Percentiles rank a stretch among this genome's conserved stretches.
Conservation (phyloP, 2,888 invertebrate species). For the Amphimallon solstitiale region DNA sequence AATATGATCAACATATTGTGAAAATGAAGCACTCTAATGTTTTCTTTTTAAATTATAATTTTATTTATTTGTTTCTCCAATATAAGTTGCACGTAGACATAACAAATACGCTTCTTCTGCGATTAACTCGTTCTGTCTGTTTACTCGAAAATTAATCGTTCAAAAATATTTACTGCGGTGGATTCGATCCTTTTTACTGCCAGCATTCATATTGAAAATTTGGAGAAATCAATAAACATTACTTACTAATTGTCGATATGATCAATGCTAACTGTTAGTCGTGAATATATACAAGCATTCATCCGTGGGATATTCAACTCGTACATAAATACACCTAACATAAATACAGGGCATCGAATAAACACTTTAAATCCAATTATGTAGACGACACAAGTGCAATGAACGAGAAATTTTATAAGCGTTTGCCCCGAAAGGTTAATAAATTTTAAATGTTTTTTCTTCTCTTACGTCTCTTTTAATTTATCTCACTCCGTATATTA, state of each 20-base stretch:
- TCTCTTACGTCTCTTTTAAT: constrained; percentile 22
- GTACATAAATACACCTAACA: background rate
- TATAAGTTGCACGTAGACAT: no score
- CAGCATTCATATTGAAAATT: background rate
- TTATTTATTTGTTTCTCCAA: no score
- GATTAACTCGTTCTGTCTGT: no score
- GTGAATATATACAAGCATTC: no score
- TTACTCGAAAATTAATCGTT: background rate
- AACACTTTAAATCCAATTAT: constrained; percentile 31
- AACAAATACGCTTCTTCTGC: no score
- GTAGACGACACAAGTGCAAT: constrained; percentile 16
- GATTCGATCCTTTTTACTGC: background rate
- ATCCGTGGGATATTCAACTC: background rate
- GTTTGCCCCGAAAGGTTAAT: constrained; percentile 32
- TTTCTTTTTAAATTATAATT: no score
- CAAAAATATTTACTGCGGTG: constrained; percentile 24
- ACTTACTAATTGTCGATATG: constrained; percentile 19
- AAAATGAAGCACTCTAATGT: no score
- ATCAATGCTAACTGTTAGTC: background rate
- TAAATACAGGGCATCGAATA: constrained; percentile 16
- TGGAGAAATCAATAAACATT: constrained; percentile 14
- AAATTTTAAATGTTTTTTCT: constrained; percentile 27
- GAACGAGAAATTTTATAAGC: constrained; percentile 16
- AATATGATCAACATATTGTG: no score
- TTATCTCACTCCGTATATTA: constrained; percentile 23